phyloP scores from a whole-genome alignment of 2,113 vertebrate genomes.

The Saguinus midas region DNA sequence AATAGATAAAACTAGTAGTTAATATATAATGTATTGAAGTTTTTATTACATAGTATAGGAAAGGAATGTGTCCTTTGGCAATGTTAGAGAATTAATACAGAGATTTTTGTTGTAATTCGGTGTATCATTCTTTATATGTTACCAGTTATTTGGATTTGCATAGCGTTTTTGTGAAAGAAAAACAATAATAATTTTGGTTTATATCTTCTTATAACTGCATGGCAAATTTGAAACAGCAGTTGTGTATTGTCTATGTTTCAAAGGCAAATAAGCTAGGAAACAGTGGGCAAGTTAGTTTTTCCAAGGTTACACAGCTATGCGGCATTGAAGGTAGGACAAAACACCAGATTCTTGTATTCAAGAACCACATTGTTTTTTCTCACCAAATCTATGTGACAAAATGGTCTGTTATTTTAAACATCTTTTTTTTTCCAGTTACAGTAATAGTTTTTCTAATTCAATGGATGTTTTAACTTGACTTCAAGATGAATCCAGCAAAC shows the following conservation, averaged over 20 bases:
- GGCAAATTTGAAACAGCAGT: neutral
- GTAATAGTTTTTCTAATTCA: neutral
- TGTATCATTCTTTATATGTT: conserved; percentile 8
- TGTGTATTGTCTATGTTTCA: neutral
- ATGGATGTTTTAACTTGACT: neutral
- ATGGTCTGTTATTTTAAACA: neutral
- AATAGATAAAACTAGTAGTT: neutral
- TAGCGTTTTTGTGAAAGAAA: neutral
- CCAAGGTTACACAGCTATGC: neutral
- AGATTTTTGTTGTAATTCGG: neutral
- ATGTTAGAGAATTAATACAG: neutral
- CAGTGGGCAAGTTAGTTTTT: neutral
- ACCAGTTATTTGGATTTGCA: neutral
- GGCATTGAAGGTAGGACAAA: neutral
- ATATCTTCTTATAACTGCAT: neutral
- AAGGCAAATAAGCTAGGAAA: neutral
- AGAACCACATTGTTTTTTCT: neutral
- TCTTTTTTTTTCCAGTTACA: neutral
- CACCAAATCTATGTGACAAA: neutral
- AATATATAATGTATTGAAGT: neutral
- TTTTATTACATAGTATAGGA: neutral
- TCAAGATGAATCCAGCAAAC: neutral
- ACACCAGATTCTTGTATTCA: neutral
- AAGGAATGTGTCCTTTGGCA: neutral
- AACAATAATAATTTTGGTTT: neutral